Conservation (phyloP, 1,140 invertebrate genomes). For the Linepithema humile region DNA sequence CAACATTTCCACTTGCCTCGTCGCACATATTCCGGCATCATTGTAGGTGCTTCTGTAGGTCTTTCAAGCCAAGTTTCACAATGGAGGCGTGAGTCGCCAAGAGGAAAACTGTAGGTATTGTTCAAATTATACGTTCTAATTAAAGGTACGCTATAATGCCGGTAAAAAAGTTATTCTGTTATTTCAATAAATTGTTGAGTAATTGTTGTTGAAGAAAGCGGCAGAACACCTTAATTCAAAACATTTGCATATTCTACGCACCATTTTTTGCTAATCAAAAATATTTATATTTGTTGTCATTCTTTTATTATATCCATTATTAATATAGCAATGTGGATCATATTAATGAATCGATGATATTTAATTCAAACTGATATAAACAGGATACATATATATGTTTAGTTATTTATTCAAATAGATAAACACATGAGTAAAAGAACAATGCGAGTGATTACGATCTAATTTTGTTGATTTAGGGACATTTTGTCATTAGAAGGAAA, state of each 20-base stretch:
- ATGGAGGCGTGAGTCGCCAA: constrained; percentile 24
- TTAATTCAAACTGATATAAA: neutral
- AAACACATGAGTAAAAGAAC: neutral
- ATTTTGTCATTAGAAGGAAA: neutral
- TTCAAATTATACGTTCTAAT: constrained; percentile 41
- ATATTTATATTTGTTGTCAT: constrained; percentile 20
- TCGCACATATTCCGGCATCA: constrained; percentile 21
- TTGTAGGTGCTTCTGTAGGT: constrained; percentile 40
- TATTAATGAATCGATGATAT: neutral
- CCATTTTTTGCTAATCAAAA: constrained; percentile 20
- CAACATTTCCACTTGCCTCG: constrained; percentile 43
- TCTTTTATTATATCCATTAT: constrained; percentile 1
- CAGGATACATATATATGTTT: constrained; percentile 19
- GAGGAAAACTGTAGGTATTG: constrained; percentile 28
- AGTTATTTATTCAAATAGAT: constrained; percentile 23
- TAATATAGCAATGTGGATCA: neutral
- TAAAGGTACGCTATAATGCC: neutral
- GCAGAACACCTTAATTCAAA: neutral
- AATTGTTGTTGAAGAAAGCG: neutral
- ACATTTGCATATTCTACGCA: neutral
- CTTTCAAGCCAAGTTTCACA: constrained; percentile 51
- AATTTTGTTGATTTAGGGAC: neutral
- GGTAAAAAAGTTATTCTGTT: constrained; percentile 4
- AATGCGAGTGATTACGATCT: constrained; percentile 18
- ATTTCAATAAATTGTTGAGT: neutral